Percentiles rank a stretch among this genome's conserved stretches.
These are phyloP conservation scores for Invenusta paracnida DNA, from an alignment of 2,888 invertebrate genomes.

Conservation along the genomic window DNA sequence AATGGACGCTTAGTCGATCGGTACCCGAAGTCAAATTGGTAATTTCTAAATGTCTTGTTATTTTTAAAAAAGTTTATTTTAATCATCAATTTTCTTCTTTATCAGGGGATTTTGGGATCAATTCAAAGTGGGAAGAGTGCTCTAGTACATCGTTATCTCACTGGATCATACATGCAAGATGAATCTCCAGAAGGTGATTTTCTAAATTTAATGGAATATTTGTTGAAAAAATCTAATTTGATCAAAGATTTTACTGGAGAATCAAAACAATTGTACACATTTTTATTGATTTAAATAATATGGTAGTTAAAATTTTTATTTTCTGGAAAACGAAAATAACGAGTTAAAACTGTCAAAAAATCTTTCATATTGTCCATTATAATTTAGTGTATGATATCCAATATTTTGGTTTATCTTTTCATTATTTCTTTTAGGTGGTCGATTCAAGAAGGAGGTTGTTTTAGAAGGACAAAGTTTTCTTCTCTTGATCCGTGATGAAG, in stretches of 20 bases:
- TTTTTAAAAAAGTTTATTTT: neutral
- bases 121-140: conserved; percentile 93
- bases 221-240: neutral
- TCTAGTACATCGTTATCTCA: conserved; percentile 91
- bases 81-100: neutral
- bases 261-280: no score
- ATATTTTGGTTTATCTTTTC: no score
- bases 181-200: conserved; percentile 81
- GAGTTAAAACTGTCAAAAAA: no score
- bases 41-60: neutral
- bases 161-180: conserved; percentile 94
- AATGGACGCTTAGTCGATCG: conserved; percentile 92
- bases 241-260: no score
- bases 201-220: neutral
- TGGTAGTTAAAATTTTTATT: neutral
- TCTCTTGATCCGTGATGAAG: conserved; percentile 91
- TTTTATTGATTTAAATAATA: neutral
- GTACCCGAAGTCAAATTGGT: conserved; percentile 83
- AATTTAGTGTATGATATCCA: no score
- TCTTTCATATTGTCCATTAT: no score
- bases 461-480: conserved; percentile 88
- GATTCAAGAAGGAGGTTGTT: conserved; percentile 94
- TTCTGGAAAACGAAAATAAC: neutral
- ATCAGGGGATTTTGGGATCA: conserved; percentile 80
- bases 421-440: no score